Evolutionary conservation across 2,888 invertebrate species (phyloP).

Genomic region (Chydorus sphaericus): DNA sequence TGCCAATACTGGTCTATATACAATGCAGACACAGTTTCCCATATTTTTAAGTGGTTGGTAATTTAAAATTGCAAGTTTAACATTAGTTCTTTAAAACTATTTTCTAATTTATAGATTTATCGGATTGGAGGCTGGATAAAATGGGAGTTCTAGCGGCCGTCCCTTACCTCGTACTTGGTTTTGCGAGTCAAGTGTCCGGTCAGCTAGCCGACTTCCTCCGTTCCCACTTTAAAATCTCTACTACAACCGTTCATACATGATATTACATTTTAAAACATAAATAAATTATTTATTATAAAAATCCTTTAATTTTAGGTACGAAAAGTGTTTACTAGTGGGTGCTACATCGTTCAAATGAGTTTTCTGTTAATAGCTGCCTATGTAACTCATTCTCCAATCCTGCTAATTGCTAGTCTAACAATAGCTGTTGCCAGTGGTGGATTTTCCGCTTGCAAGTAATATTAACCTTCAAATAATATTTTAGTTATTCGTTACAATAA

Average conservation of each 20-base stretch:
- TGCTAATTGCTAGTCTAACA: constrained; percentile 65
- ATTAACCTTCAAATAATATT: no score
- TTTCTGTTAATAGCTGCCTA: constrained; percentile 75
- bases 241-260: no score
- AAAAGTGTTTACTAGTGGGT: constrained; percentile 55
- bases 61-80: background rate
- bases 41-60: constrained; percentile 59
- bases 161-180: constrained; percentile 77
- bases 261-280: no score
- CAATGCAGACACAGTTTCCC: constrained; percentile 63
- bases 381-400: constrained; percentile 45
- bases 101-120: constrained; percentile 16
- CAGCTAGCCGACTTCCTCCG: constrained; percentile 67
- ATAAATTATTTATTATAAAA: no score
- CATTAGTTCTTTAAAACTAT: no score
- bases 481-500: constrained; percentile 14
- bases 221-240: constrained; percentile 44
- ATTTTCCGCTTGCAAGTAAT: no score
- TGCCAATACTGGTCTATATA: constrained; percentile 84
- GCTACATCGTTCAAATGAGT: constrained; percentile 62
- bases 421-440: constrained; percentile 81
- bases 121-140: constrained; percentile 51
- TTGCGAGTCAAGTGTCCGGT: constrained; percentile 63
- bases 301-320: constrained; percentile 32
- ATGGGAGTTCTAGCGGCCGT: constrained; percentile 72